Conservation (phyloP, 2,113 vertebrate species). For the Plecturocebus donacophilus region DNA sequence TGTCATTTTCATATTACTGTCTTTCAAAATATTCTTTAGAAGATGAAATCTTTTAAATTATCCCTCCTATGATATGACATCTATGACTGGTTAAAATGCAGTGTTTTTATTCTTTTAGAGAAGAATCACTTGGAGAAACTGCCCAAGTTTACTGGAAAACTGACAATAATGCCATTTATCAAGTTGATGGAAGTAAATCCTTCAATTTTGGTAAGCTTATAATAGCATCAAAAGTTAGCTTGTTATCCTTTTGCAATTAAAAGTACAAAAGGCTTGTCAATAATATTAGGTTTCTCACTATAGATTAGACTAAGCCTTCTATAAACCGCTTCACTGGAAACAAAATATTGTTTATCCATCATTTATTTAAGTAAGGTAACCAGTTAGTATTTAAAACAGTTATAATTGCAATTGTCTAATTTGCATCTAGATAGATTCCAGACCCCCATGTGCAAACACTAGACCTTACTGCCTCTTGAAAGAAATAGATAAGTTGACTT, state of each 20-base stretch:
- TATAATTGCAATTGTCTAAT: background rate
- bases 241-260: background rate
- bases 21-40: conserved; percentile 14
- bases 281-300: background rate
- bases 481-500: background rate
- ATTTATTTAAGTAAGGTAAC: background rate
- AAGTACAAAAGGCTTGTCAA: background rate
- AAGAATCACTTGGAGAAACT: conserved; percentile 81
- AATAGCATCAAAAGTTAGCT: background rate
- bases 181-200: conserved; percentile 89
- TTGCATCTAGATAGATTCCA: background rate
- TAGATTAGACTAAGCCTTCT: background rate
- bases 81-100: background rate
- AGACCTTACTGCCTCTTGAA: background rate
- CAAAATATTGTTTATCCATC: background rate
- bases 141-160: conserved; percentile 88
- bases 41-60: background rate
- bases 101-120: conserved; percentile 78
- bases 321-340: background rate
- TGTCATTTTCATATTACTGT: background rate
- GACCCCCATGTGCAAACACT: background rate
- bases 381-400: conserved; percentile 21
- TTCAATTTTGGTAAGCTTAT: conserved; percentile 91
- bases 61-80: background rate
- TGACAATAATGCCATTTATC: conserved; percentile 88